Evolutionary conservation across 1,140 invertebrate species (phyloP).

Genomic region (Cyphomyrmex costatus): DNA sequence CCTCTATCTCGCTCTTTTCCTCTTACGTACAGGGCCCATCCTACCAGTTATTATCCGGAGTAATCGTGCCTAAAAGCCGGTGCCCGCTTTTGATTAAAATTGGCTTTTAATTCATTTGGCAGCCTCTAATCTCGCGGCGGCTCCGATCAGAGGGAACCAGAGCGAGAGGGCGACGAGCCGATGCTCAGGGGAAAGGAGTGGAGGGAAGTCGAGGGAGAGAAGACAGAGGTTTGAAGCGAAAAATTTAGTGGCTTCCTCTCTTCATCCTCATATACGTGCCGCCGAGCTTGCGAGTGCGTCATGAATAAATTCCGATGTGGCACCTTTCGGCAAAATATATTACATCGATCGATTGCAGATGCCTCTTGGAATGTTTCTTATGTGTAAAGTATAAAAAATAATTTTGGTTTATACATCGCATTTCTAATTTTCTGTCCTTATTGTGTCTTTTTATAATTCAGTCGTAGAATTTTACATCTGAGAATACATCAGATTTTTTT

Average conservation of each 20-base stretch:
- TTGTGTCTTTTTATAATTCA: not conserved
- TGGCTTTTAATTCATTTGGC: slow-evolving; percentile 86
- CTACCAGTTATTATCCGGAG: slow-evolving; percentile 85
- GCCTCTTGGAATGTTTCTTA: slow-evolving; percentile 27
- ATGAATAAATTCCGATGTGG: slow-evolving; percentile 68
- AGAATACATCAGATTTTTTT: too few species aligned
- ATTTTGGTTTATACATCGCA: not conserved
- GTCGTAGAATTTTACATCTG: too few species aligned
- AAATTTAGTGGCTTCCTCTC: slow-evolving; percentile 69
- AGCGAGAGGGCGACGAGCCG: slow-evolving; percentile 45
- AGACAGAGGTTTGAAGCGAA: slow-evolving; percentile 71
- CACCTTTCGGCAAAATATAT: slow-evolving; percentile 53
- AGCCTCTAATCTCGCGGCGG: slow-evolving; percentile 85
- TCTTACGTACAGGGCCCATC: slow-evolving; percentile 72
- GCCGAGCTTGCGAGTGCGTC: slow-evolving; percentile 55
- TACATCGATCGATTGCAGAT: slow-evolving; percentile 46
- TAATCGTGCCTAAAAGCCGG: slow-evolving; percentile 86
- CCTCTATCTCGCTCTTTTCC: slow-evolving; percentile 73
- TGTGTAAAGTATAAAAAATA: not conserved
- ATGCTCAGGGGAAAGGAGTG: not conserved
- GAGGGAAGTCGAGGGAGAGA: slow-evolving; percentile 60
- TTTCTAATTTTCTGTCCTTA: not conserved
- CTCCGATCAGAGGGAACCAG: slow-evolving; percentile 74
- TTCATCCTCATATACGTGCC: slow-evolving; percentile 37
- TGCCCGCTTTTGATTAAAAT: slow-evolving; percentile 86